Evolutionary conservation across 2,113 vertebrate genomes (phyloP).

Genomic region (Leptobrachium ailaonicum): DNA sequence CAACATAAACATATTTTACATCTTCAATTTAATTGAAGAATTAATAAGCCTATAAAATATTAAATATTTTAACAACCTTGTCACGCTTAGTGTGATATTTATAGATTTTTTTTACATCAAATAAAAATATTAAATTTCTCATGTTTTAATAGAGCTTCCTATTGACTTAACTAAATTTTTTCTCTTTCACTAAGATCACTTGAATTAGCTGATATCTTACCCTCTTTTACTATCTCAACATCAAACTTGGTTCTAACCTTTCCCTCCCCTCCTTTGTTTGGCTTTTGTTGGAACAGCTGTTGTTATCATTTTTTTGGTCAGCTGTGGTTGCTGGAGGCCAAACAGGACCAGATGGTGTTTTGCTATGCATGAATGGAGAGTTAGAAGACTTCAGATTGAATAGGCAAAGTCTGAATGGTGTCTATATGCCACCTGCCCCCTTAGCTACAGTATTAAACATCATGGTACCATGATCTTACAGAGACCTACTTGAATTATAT

Average conservation of each 20-base stretch:
- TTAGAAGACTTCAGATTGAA: conserved; percentile 96
- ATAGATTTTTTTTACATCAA: too few species aligned
- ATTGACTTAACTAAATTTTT: conserved; percentile 64
- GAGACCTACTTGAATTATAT: conserved; percentile 73
- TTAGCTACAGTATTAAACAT: conserved; percentile 79
- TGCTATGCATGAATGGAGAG: conserved; percentile 99
- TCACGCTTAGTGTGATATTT: too few species aligned
- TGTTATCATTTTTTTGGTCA: conserved; percentile 96
- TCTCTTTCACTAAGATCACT: conserved; percentile 53
- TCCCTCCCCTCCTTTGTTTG: conserved; percentile 90
- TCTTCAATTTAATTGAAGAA: too few species aligned
- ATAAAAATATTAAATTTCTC: conserved; percentile 60
- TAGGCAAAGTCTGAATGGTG: conserved; percentile 99
- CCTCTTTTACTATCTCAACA: conserved; percentile 77
- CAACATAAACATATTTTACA: too few species aligned
- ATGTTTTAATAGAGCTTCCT: conserved; percentile 75
- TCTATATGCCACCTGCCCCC: conserved; percentile 99
- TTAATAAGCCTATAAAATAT: too few species aligned
- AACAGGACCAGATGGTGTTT: conserved; percentile 99
- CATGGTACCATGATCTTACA: conserved; percentile 86
- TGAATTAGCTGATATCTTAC: conserved; percentile 75
- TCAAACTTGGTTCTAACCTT: conserved; percentile 94
- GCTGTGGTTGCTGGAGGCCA: conserved; percentile 99
- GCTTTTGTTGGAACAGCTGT: conserved; percentile 99
- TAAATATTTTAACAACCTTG: too few species aligned